Conservation (phyloP, 1,140 invertebrate species). For the Trichoplusia ni region DNA sequence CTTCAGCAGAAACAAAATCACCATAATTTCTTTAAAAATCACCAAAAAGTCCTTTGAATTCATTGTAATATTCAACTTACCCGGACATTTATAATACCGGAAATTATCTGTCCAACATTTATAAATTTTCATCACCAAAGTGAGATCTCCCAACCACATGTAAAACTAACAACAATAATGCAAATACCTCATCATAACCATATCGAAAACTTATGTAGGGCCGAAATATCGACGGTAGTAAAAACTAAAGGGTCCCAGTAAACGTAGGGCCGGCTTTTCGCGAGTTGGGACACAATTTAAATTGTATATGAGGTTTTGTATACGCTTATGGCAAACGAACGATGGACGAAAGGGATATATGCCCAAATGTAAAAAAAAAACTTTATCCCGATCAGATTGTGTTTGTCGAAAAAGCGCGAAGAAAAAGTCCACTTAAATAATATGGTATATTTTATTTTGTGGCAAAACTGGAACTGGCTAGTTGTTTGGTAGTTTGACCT, state of each 20-base stretch:
- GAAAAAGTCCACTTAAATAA: slow-evolving; percentile 1
- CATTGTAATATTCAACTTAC: too few relatives aligned
- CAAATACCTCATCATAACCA: slow-evolving; percentile 42
- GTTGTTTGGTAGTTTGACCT: slow-evolving; percentile 21
- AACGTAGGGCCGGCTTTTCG: slow-evolving; percentile 43
- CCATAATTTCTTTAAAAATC: too few relatives aligned
- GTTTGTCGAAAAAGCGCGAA: slow-evolving; percentile 39
- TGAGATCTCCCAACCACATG: too few relatives aligned
- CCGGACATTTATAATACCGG: too few relatives aligned
- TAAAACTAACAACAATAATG: slow-evolving; percentile 38
- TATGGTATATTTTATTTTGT: slow-evolving; percentile 15
- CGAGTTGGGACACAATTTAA: slow-evolving; percentile 62
- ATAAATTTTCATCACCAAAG: too few relatives aligned
- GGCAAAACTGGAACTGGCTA: not conserved
- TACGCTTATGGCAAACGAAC: slow-evolving; percentile 2
- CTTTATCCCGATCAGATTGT: slow-evolving; percentile 48
- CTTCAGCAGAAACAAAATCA: too few relatives aligned
- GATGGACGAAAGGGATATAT: slow-evolving; percentile 8
- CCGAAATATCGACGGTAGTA: slow-evolving; percentile 41
- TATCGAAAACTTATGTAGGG: slow-evolving; percentile 47
- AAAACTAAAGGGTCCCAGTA: slow-evolving; percentile 45
- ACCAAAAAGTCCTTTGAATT: too few relatives aligned
- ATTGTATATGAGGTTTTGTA: slow-evolving; percentile 60
- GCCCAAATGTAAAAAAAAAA: slow-evolving; percentile 47
- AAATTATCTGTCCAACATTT: too few relatives aligned